phyloP scores from a whole-genome alignment of 2,888 invertebrate species.

The Cotesia congregata region DNA sequence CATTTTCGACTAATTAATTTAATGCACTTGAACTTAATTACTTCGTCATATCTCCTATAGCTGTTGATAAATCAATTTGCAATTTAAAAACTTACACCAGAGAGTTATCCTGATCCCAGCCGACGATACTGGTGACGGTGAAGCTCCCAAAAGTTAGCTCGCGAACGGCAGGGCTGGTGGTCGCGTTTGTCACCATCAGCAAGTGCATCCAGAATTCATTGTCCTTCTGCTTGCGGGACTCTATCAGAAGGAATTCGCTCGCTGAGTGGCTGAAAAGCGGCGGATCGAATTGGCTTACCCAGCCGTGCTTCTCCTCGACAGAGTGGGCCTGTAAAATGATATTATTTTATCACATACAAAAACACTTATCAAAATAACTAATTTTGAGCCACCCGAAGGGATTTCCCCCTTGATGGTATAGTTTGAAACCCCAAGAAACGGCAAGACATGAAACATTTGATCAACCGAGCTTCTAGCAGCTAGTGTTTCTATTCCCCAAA shows the following conservation, averaged over 20 bases:
- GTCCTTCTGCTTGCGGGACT: conserved; percentile 77
- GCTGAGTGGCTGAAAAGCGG: conserved; percentile 80
- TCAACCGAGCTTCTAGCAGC: not conserved
- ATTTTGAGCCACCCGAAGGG: no score
- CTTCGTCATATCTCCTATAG: not conserved
- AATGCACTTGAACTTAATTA: conserved; percentile 5
- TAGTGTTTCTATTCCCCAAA: not conserved
- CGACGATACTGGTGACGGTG: conserved; percentile 81
- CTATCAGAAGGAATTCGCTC: conserved; percentile 79
- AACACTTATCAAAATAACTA: no score
- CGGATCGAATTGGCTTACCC: conserved; percentile 84
- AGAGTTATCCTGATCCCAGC: conserved; percentile 79
- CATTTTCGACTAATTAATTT: conserved; percentile 12
- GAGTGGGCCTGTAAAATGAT: conserved; percentile 55
- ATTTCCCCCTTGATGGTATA: not conserved
- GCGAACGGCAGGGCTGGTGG: conserved; percentile 64
- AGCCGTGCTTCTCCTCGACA: conserved; percentile 74
- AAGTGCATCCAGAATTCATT: conserved; percentile 78
- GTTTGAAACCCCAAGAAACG: not conserved
- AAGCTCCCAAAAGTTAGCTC: conserved; percentile 77
- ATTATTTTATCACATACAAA: no score
- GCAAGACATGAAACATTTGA: not conserved
- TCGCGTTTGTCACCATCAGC: conserved; percentile 72
- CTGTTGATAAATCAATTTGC: not conserved
- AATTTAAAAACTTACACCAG: conserved; percentile 75